phyloP scores from a whole-genome alignment of 1,140 invertebrate genomes.

The Drosophila neocordata region DNA sequence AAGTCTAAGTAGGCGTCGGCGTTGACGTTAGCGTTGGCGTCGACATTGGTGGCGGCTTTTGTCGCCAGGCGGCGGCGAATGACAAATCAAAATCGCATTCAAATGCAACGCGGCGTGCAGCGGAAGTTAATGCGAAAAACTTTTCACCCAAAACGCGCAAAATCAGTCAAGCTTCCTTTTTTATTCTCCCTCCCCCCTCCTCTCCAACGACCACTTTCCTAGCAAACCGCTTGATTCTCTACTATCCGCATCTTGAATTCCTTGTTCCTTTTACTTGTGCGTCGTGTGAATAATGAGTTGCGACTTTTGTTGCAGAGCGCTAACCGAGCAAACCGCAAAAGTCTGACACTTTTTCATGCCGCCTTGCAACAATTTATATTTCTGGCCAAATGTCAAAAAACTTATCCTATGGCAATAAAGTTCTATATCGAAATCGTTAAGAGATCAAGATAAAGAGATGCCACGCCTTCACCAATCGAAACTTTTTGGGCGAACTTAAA shows the following conservation, averaged over 20 bases:
- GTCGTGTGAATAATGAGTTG: conserved; percentile 74
- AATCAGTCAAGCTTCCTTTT: conserved; percentile 67
- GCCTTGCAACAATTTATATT: conserved; percentile 76
- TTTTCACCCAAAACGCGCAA: conserved; percentile 68
- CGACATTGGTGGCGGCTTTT: conserved; percentile 51
- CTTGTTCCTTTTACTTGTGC: conserved; percentile 21
- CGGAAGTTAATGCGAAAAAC: conserved; percentile 81
- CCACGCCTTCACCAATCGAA: neutral
- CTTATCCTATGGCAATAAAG: conserved; percentile 34
- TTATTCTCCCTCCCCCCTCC: neutral
- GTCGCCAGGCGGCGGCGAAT: conserved; percentile 72
- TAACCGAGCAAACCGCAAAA: conserved; percentile 57
- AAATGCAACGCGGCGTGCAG: conserved; percentile 76
- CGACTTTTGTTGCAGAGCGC: conserved; percentile 48
- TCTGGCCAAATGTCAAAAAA: conserved; percentile 71
- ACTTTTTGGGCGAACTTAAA: conserved; percentile 28
- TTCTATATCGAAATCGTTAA: conserved; percentile 21
- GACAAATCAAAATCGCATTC: conserved; percentile 81
- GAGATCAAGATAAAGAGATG: neutral
- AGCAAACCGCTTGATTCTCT: no score
- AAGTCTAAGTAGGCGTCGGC: conserved; percentile 56
- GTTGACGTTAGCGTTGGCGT: neutral
- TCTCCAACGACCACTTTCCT: no score
- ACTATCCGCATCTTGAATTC: neutral
- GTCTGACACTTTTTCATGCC: conserved; percentile 69